Evolutionary conservation across 2,888 invertebrate genomes (phyloP), one percentile per base, ranked within the genome.

Genomic region (Drosophila prolongata): DNA sequence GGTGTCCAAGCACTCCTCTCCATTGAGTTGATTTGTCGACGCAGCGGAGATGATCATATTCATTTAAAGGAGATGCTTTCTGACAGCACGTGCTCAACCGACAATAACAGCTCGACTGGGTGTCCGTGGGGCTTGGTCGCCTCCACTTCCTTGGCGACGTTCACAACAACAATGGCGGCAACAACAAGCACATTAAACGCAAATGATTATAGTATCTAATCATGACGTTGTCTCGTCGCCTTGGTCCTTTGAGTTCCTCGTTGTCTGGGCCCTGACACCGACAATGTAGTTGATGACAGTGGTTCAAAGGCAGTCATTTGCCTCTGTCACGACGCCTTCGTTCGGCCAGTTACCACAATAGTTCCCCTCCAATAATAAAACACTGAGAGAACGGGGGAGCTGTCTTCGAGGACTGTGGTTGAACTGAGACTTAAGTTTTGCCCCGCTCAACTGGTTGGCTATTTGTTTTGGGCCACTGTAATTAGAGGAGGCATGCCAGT

Each of bases 121-220:
- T 13, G 19, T 10, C 11, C 34, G 24, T 19, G 34, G 11, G 38
- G 19, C 30, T 34, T 54, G 54, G 67, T 58, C 75, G 76, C 70
- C 73, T 80, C 75, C 72, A 67, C 75, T 75, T 49, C 70, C 65
- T 53, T 67, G 85, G 80, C 77, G 67, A 75, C 76, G 65, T 34
- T 46, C 56, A 44, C 75, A 61, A 73, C 62, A 71, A 71, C 60
- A 38, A 53, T 38, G 42, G 71, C 49, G 72, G 38, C 64, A 84
- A 87, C 80, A 85, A 83, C 85, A 86, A 80, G 79, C 66, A 76
- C 80, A 88, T 85, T 86, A 88, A 88, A 88, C 84, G 79, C 89
- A 88, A 88, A 89, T 89, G 88, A 88, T 89, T 89, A 89, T 89
- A 85, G 78, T 81, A 88, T 83, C 88, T 88, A 87, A 89, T 89